Percentiles rank a stretch among this genome's conserved stretches.
Evolutionary conservation across 2,797 vertebrate species (phyloP).

Genomic region (Buphagus erythrorhynchus): DNA sequence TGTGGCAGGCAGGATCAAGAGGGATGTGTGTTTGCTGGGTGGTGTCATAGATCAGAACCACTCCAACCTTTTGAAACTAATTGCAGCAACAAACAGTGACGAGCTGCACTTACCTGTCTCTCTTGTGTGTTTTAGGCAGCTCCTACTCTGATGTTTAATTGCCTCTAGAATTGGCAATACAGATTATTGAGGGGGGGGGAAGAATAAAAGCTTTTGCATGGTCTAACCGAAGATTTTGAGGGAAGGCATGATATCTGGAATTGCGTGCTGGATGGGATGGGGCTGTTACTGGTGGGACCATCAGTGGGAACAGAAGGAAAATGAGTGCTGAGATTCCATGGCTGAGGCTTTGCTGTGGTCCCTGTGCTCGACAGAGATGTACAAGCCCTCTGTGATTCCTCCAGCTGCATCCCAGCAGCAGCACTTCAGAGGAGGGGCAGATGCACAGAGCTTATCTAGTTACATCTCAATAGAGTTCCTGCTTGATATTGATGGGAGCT

Average conservation of each 20-base stretch:
- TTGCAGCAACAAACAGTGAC: background rate
- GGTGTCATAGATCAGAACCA: conserved; percentile 38
- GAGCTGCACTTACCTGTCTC: background rate
- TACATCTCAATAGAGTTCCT: background rate
- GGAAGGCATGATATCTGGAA: background rate
- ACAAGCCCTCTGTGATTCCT: background rate
- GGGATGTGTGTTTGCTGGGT: conserved; percentile 19
- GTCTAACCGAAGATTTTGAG: background rate
- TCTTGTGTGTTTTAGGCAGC: background rate
- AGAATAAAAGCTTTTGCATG: background rate
- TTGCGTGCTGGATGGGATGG: background rate
- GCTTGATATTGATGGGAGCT: background rate
- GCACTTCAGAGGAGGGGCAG: conserved; percentile 5
- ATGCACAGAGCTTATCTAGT: background rate
- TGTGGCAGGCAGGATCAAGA: conserved; percentile 43
- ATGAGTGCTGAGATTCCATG: background rate
- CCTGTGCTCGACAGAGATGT: background rate
- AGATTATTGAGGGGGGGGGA: background rate
- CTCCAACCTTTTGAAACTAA: conserved; percentile 47
- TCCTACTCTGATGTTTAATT: conserved; percentile 31
- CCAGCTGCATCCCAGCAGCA: conserved; percentile 14
- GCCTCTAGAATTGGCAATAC: background rate
- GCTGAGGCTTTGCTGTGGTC: background rate
- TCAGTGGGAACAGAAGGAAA: conserved; percentile 9
- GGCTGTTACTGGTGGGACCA: background rate